Conservation (phyloP, 2,888 invertebrate species). For the Pomacea canaliculata region DNA sequence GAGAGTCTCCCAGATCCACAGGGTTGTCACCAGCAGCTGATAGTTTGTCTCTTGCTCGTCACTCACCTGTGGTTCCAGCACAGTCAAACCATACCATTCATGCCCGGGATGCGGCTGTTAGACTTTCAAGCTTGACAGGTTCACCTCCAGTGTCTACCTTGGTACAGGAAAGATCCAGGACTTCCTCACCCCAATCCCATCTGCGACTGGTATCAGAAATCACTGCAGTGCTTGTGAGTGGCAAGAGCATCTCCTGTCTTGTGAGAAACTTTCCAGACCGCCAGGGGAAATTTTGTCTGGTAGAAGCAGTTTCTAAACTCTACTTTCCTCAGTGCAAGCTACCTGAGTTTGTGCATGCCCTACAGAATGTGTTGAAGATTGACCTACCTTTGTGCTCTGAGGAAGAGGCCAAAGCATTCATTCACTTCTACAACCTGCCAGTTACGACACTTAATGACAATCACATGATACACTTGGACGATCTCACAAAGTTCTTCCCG, state of each 20-base stretch:
- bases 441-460: conserved; percentile 63
- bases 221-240: conserved; percentile 46
- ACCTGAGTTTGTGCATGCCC: conserved; percentile 60
- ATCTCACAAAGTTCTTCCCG: conserved; percentile 60
- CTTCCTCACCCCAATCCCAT: background rate
- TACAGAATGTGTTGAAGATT: conserved; percentile 59
- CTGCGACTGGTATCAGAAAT: conserved; percentile 30
- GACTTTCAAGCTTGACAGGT: background rate
- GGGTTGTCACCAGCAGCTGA: background rate
- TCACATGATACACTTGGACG: conserved; percentile 60
- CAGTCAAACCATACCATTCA: background rate
- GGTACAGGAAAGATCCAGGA: background rate
- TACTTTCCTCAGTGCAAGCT: conserved; percentile 63
- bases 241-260: conserved; percentile 65
- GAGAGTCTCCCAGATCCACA: background rate
- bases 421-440: conserved; percentile 64
- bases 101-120: background rate
- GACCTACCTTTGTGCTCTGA: conserved; percentile 56
- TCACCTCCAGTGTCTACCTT: background rate
- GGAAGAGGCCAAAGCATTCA: conserved; percentile 63
- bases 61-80: background rate
- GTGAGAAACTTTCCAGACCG: conserved; percentile 43
- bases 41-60: background rate
- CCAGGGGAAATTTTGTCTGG: conserved; percentile 57
- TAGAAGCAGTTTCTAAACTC: conserved; percentile 64